phyloP scores from a whole-genome alignment of 23 tunicate genomes.

The Pegea sp. region DNA sequence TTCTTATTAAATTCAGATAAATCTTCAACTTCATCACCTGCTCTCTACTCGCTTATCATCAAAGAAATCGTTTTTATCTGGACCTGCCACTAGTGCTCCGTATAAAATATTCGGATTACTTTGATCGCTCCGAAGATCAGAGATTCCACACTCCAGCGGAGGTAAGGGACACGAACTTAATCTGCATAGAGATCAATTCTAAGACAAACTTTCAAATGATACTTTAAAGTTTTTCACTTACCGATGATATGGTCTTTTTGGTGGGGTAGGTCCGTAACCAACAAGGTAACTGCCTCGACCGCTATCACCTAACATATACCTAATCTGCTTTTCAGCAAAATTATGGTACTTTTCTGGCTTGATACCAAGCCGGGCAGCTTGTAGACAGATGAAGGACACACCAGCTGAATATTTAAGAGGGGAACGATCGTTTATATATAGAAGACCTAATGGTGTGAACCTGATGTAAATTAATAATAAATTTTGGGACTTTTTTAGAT shows the following conservation, averaged over 20 bases:
- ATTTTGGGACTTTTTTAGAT: neutral
- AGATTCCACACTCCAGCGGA: slow-evolving; percentile 37
- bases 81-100: slow-evolving; percentile 83
- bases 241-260: slow-evolving; percentile 86
- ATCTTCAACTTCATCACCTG: no score
- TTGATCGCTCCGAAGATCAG: slow-evolving; percentile 6
- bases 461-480: slow-evolving; percentile 2
- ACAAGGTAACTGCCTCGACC: slow-evolving; percentile 79
- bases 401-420: slow-evolving; percentile 75
- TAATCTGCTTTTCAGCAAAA: slow-evolving; percentile 64
- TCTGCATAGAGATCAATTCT: slow-evolving; percentile 4
- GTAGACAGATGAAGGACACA: slow-evolving; percentile 54
- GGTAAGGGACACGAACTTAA: slow-evolving; percentile 74
- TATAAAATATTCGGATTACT: slow-evolving; percentile 38
- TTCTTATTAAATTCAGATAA: no score
- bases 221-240: slow-evolving; percentile 2
- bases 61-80: slow-evolving; percentile 39
- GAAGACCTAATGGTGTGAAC: slow-evolving; percentile 63
- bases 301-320: slow-evolving; percentile 81
- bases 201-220: neutral
- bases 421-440: slow-evolving; percentile 35
- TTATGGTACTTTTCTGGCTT: slow-evolving; percentile 32
- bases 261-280: slow-evolving; percentile 92
- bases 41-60: slow-evolving; percentile 27
- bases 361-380: slow-evolving; percentile 54